Evolutionary conservation across 2,113 vertebrate species (phyloP), one percentile per base, ranked within the genome.

Genomic region (Bagarius yarrelli): DNA sequence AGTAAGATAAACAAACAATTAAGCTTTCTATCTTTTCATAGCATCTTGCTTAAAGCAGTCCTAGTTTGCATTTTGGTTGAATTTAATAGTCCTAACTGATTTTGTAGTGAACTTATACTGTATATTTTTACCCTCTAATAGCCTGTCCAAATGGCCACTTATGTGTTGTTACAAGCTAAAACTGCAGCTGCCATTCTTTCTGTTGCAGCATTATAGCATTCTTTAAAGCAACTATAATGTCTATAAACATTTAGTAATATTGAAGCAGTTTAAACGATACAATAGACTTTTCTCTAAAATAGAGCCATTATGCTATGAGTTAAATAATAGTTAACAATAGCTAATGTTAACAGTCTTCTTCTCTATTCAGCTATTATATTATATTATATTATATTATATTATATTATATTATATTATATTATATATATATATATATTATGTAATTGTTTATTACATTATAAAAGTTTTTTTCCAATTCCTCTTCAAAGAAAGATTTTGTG

Each of bases 101-200:
- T 56, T n/a, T 55, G 15, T 53, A 12, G 11, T 50, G 15, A 27
- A 61, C 40, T 78, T 53, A 34, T 14, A 47, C 13, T 80, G 15
- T 23, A 30, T 60, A 44, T 74, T 40, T 63, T 66, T 40, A 30
- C 55, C 19, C 83, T 63, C 32, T 50, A 0, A 47, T 79, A 98
- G 97, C 0, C 0, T 98, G 97, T 91, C 89, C 87, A 70, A 96
- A 95, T 3, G 96, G 95, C 59, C 97, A 98, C 82, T 92, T 88
- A 0, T 96, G 94, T 76, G 76, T 90, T 14, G 89, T 98, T 50
- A 96, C 85, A 95, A 97, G 94, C 96, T 98, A 32, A 56, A 0
- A 11, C 71, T n/a, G 1, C 34, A 66, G 61, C 61, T 66, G 8
- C 27, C 23, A 44, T 63, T 23, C 52, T 53, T 8, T 53, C 9